Percentiles rank a stretch among this genome's conserved stretches.
Evolutionary conservation across 2,888 invertebrate genomes (phyloP).

Genomic region (Mesochorus sp.): DNA sequence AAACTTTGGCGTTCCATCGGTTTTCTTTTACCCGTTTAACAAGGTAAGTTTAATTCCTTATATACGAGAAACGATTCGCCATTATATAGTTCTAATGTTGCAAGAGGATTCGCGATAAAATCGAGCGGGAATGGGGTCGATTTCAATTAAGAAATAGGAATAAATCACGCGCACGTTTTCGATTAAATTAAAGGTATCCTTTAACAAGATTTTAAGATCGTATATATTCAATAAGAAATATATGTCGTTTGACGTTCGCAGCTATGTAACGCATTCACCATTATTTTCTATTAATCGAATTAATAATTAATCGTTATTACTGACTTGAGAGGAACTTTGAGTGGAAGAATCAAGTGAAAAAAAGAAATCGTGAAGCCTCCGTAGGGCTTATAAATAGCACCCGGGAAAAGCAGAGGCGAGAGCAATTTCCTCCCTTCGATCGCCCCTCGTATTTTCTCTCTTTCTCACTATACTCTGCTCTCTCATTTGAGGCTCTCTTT

Average conservation of each 20-base stretch:
- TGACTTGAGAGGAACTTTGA: not conserved
- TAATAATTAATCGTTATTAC: conserved; percentile 11
- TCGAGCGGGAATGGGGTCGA: too few species aligned
- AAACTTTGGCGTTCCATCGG: conserved; percentile 34
- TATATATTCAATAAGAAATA: too few species aligned
- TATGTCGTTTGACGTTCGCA: too few species aligned
- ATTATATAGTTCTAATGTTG: too few species aligned
- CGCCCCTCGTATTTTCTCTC: conserved; percentile 30
- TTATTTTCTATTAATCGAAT: not conserved
- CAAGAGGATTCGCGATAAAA: too few species aligned
- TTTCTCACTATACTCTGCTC: conserved; percentile 13
- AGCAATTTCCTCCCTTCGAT: conserved; percentile 62
- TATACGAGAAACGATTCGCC: not conserved
- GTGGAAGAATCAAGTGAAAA: conserved; percentile 5
- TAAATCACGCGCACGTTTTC: too few species aligned
- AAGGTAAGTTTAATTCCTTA: conserved; percentile 28
- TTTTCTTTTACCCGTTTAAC: conserved; percentile 43
- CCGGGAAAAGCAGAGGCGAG: conserved; percentile 51
- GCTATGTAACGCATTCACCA: too few species aligned
- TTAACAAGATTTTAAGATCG: not conserved
- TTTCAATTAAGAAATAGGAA: too few species aligned
- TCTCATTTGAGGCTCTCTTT: conserved; percentile 8
- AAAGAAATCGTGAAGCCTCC: conserved; percentile 28
- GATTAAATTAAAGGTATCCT: not conserved
- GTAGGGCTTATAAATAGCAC: conserved; percentile 53